Evolutionary conservation across 64 coral and sea anemone genomes (phyloP).

Genomic region (Montipora cactus): DNA sequence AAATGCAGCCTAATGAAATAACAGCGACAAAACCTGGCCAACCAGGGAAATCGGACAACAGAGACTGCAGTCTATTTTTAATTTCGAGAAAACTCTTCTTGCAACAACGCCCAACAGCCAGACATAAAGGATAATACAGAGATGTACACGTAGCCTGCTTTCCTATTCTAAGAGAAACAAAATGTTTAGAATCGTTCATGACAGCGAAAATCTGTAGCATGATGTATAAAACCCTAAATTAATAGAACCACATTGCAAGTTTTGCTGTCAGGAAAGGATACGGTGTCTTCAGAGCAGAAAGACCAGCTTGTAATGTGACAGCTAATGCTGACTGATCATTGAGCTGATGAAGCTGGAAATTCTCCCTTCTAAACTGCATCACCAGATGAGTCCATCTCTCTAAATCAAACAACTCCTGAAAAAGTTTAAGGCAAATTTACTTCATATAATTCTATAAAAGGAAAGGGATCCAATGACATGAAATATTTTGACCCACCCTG

Average conservation of each 20-base stretch:
- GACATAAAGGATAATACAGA: too few relatives aligned
- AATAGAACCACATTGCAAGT: background rate
- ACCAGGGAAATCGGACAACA: too few relatives aligned
- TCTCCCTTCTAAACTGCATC: constrained; percentile 93
- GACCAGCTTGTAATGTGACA: constrained; percentile 92
- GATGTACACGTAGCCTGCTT: too few relatives aligned
- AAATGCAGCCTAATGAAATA: too few relatives aligned
- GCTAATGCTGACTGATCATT: constrained; percentile 92
- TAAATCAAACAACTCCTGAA: constrained; percentile 91
- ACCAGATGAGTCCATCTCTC: constrained; percentile 85
- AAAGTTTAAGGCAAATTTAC: background rate
- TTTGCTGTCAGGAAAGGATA: constrained; percentile 73
- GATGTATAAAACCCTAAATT: too few relatives aligned
- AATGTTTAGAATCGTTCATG: too few relatives aligned
- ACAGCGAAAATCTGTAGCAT: too few relatives aligned
- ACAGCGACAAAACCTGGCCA: too few relatives aligned
- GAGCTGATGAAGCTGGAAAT: constrained; percentile 95
- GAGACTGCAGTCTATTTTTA: too few relatives aligned
- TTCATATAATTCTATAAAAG: background rate
- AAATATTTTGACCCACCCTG: constrained; percentile 61
- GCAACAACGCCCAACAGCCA: too few relatives aligned
- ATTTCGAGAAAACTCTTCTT: too few relatives aligned
- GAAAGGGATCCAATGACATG: background rate
- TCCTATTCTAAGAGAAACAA: too few relatives aligned
- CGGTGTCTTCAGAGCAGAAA: constrained; percentile 98